These are phyloP conservation scores for Lepidostoma basale DNA, from an alignment of 1,140 invertebrate genomes.

Conservation along the genomic window DNA sequence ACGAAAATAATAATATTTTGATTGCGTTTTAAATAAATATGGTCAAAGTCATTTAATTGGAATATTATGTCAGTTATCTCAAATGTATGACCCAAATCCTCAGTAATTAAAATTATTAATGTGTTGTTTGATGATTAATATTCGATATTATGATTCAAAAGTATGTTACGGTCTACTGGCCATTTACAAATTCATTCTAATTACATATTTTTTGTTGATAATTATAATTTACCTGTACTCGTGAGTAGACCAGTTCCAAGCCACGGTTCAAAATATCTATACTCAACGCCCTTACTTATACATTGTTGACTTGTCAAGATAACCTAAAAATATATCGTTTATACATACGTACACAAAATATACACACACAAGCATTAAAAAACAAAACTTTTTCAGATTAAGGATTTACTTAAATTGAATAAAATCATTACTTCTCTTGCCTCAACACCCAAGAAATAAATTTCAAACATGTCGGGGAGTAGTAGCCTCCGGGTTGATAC, in stretches of 20 bases:
- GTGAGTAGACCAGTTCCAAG: slow-evolving; percentile 40
- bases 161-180: background rate
- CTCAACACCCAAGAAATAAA: no score
- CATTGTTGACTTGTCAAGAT: slow-evolving; percentile 41
- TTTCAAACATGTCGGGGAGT: no score
- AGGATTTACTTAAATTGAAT: no score
- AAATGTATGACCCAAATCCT: background rate
- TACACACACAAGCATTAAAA: background rate
- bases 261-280: slow-evolving; percentile 37
- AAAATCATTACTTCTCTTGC: no score
- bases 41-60: background rate
- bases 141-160: background rate
- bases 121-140: background rate
- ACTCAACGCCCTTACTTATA: slow-evolving; percentile 32
- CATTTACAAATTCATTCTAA: background rate
- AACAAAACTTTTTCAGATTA: no score
- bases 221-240: slow-evolving; percentile 34
- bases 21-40: no score
- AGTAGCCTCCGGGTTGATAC: no score
- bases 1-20: no score
- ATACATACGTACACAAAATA: background rate
- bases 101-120: background rate
- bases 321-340: slow-evolving; percentile 18
- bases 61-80: background rate
- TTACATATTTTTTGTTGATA: background rate